phyloP scores from a whole-genome alignment of 1,140 invertebrate species.

The Aphidius gifuensis region DNA sequence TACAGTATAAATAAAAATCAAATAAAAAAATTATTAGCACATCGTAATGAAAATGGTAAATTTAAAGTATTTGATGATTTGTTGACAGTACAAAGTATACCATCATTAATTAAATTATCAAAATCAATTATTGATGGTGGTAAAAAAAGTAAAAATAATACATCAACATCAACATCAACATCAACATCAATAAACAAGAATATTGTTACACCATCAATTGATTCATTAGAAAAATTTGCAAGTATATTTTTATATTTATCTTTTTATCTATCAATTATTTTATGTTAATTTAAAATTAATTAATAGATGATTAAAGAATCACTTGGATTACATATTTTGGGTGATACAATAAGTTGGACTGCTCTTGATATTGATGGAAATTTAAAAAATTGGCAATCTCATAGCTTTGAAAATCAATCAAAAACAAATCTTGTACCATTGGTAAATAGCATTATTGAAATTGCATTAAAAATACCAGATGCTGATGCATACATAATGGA shows the following conservation, averaged over 20 bases:
- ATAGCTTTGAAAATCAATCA: not conserved
- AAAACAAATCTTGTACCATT: constrained; percentile 11
- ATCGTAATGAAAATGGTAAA: constrained; percentile 11
- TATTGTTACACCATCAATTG: constrained; percentile 13
- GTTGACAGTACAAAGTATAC: constrained; percentile 15
- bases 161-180: not conserved
- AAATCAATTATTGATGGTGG: constrained; percentile 19
- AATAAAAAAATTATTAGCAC: constrained; percentile 17
- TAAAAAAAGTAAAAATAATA: not conserved
- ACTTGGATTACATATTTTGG: constrained; percentile 17
- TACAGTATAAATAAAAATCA: constrained; percentile 16
- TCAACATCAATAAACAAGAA: not conserved
- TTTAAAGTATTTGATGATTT: constrained; percentile 16
- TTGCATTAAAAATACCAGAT: constrained; percentile 4
- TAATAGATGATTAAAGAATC: constrained; percentile 13
- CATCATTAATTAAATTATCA: constrained; percentile 18
- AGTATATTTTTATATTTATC: not conserved
- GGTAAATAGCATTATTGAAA: constrained; percentile 10
- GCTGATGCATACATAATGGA: constrained; percentile 27
- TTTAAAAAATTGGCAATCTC: constrained; percentile 17
- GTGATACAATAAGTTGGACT: constrained; percentile 22
- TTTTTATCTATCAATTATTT: not conserved
- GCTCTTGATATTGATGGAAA: constrained; percentile 7
- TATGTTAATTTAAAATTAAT: not conserved
- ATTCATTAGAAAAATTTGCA: constrained; percentile 6